Base-by-base conservation (phyloP, 2,113 vertebrate genomes). In the Alethe diademata region DNA sequence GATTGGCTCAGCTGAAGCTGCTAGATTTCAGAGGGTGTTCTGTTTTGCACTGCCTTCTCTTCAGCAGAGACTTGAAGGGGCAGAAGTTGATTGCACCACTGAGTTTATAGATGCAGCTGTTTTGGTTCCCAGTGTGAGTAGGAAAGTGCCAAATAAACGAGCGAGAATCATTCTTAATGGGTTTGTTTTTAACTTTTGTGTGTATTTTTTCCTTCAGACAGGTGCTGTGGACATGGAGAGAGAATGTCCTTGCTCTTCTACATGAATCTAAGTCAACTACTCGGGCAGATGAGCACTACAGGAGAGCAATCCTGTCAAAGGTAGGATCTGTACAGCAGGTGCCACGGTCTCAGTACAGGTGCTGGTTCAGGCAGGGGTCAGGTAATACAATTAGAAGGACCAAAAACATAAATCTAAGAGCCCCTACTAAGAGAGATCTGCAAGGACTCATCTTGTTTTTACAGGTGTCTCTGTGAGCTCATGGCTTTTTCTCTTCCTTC, bases 211-310 rank as follows among this genome's bases (percentile, higher is more conserved):
- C 56, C 42, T 40, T 53, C 78, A 99, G 99, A 58, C 86, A 70
- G 29, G 60, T 87, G 24, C 72, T 99, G 26, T 60, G 3, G 78
- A 83, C 54, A 0, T 99, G 99, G 99, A 98, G 96, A 90, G 95
- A 97, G 81, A 98, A 98, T 31, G 62, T 96, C 2, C 35, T 60
- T 31, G 88, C 95, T 47, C 83, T 57, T 75, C 58, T 22, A 26
- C 57, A 48, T 43, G 95, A 98, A 80, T 96, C 85, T 11, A 85
- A 95, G 31, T 96, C 95, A 48, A 86, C 95, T 26, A 48, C 36
- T 35, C 54, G 1, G 87, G 98, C 98, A 61, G 86, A 94, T 48
- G 85, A 90, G 69, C 98, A 98, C 95, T 97, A 97, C 95, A 81
- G 92, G 42, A 97, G 90, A 83, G 51, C 72, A 42, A 19, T 98